Conservation (phyloP, 92 coral and sea anemone species). For the Parazoanthus atlanticus region DNA sequence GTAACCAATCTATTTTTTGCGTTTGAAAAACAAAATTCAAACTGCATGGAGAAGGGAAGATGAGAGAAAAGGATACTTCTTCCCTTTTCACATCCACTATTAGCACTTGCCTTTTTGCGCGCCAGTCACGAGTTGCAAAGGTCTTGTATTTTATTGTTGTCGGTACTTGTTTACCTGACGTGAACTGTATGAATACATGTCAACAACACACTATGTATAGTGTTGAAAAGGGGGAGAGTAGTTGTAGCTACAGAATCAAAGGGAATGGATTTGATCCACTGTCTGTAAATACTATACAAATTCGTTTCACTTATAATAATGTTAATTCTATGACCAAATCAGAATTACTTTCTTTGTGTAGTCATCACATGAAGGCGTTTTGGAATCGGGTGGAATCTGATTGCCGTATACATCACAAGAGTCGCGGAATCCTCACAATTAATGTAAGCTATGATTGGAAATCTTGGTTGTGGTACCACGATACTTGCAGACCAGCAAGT, state of each 20-base stretch:
- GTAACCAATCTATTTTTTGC: too few relatives aligned
- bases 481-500: neutral
- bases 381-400: neutral
- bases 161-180: too few relatives aligned
- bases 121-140: too few relatives aligned
- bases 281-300: neutral
- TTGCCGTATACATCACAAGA: neutral
- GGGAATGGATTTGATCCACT: conserved; percentile 10
- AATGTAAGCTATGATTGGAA: neutral
- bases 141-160: too few relatives aligned
- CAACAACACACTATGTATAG: too few relatives aligned
- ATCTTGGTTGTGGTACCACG: neutral
- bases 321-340: neutral
- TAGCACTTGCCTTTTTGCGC: too few relatives aligned
- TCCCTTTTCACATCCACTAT: too few relatives aligned
- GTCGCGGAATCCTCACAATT: neutral
- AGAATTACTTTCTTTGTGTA: neutral
- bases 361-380: neutral
- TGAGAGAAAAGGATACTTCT: too few relatives aligned
- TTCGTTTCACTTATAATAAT: neutral
- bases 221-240: neutral
- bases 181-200: too few relatives aligned
- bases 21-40: too few relatives aligned
- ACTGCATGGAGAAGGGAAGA: too few relatives aligned
- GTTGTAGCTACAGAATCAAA: neutral